Evolutionary conservation across 2,113 vertebrate genomes (phyloP).

Genomic region (Tylochromis polylepis): DNA sequence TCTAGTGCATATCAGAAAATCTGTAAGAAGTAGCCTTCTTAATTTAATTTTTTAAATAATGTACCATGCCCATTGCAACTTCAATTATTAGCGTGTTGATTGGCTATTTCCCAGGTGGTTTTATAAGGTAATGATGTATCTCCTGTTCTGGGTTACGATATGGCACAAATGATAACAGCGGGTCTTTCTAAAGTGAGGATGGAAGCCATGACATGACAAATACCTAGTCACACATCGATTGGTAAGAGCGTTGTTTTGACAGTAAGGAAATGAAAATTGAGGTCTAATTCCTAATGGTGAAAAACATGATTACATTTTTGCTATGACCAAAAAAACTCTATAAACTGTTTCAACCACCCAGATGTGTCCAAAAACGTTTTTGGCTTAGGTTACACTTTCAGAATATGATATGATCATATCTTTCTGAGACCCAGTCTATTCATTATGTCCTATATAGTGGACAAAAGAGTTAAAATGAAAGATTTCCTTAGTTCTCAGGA

Average conservation of each 20-base stretch:
- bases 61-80: not conserved
- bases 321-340: not conserved
- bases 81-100: not conserved
- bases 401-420: not conserved
- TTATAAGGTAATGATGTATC: not conserved
- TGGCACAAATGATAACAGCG: not conserved
- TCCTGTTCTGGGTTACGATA: not conserved
- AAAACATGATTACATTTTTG: not conserved
- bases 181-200: not conserved
- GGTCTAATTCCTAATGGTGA: not conserved
- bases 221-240: not conserved
- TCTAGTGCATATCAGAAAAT: not conserved
- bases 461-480: not conserved
- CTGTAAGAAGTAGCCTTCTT: not conserved
- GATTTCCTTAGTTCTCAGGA: not conserved
- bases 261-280: not conserved
- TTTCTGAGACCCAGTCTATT: not conserved
- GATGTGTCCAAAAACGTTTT: not conserved
- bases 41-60: no score
- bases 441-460: not conserved
- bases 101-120: not conserved
- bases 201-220: not conserved
- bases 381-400: not conserved
- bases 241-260: not conserved
- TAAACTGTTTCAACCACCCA: not conserved